A percentile compares a stretch with the other conserved stretches of the same genome.
Evolutionary conservation across 2,797 vertebrate genomes (phyloP).

Genomic region (Serranus cabrilla): DNA sequence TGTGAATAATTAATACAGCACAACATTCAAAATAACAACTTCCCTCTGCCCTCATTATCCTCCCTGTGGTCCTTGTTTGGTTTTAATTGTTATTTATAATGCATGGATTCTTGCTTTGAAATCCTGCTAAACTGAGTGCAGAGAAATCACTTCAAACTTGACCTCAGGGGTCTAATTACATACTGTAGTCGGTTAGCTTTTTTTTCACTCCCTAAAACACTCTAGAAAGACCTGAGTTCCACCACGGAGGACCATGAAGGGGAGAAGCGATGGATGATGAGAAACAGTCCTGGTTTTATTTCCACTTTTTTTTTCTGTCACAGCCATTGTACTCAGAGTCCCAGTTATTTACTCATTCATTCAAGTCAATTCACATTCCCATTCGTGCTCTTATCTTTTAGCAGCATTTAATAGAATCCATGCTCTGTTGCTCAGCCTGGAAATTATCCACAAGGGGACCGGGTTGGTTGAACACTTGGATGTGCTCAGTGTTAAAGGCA

Average conservation of each 20-base stretch:
- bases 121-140: constrained; percentile 53
- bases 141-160: constrained; percentile 65
- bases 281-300: constrained; percentile 59
- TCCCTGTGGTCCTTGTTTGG: constrained; percentile 39
- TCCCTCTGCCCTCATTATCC: constrained; percentile 28
- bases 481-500: constrained; percentile 39
- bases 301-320: constrained; percentile 27
- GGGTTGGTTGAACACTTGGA: constrained; percentile 27
- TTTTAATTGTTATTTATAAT: constrained; percentile 64
- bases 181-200: constrained; percentile 35
- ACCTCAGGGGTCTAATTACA: constrained; percentile 68
- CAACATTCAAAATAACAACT: constrained; percentile 39
- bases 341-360: constrained; percentile 46
- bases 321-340: constrained; percentile 22
- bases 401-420: constrained; percentile 55
- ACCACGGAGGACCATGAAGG: constrained; percentile 38
- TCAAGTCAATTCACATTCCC: constrained; percentile 41
- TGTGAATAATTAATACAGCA: constrained; percentile 63
- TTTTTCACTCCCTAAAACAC: constrained; percentile 35
- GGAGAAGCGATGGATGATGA: constrained; percentile 59
- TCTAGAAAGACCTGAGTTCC: constrained; percentile 55
- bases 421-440: constrained; percentile 35
- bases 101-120: constrained; percentile 59
- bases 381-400: constrained; percentile 50
- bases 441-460: constrained; percentile 37